Base-by-base conservation (phyloP, 37 sponge, comb jelly and placozoan genomes). In the Mnemiopsis leidyi region DNA sequence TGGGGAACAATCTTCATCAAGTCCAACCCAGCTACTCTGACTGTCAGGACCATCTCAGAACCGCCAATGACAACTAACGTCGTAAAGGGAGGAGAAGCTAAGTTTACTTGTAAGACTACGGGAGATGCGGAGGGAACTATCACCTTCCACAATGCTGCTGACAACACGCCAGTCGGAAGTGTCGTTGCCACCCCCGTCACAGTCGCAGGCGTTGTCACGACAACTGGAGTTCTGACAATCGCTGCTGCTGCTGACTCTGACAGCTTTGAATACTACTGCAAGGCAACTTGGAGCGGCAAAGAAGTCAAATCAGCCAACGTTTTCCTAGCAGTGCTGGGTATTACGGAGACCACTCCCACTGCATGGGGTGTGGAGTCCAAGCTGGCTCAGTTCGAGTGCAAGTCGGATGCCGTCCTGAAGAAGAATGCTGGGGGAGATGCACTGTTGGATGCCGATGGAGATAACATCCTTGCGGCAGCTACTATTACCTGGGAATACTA, bases 1-100 rank as follows among this genome's bases (percentile, higher is more conserved):
- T 79, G 82, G 82, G 82, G 82, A 79, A 79, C 34, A 1, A 79
- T 79, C 82, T 30, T 29, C 82, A 79, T 79, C 82, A 79, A 79
- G 34, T 79, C 82, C 2, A 3, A 2, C 29, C 36, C 34, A 36
- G 82, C 82, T 5, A 29, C 29, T 35, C 23, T 79, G 30, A 34
- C 37, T 23, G 82, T 79, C 37, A 23, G 37, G 34, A 29, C 23
- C 82, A 79, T 79, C 37, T 36, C 82, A 1, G 37, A 18, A 16
- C 37, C 34, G 13, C 82, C 82, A 33, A 0, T 9, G 7, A 32
- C 36, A 18, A 79, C 36, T 32, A 79, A 79, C 21, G 82, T 35
- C 1, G 82, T 32, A 1, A 21, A 79, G 23, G 82, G 82, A 23
- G 82, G 30, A 13, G 82, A 79, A 1, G 82, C 82, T 33, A 9